phyloP scores from a whole-genome alignment of 2,797 vertebrate genomes.

The Phataginus tetradactyla region DNA sequence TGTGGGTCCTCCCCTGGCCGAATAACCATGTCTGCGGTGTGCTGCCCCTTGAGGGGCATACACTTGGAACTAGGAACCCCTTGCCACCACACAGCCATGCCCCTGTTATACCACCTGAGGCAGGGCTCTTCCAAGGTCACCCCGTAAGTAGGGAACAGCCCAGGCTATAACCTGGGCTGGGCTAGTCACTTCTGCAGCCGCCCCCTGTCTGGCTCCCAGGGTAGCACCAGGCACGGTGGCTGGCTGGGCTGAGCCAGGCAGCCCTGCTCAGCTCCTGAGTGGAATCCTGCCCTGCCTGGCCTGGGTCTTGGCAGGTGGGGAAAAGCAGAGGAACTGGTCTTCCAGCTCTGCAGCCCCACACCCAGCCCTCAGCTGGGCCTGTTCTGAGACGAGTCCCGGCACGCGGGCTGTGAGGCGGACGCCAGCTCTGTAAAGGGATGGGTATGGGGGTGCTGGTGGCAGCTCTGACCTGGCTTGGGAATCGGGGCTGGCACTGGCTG shows the following conservation, averaged over 20 bases:
- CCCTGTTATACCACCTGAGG: not conserved
- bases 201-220: not conserved
- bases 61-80: not conserved
- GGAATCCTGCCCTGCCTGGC: not conserved
- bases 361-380: conserved; percentile 45
- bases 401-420: not conserved
- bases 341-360: not conserved
- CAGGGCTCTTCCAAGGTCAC: not conserved
- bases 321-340: conserved; percentile 64
- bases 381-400: conserved; percentile 49
- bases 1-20: accelerated
- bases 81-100: not conserved
- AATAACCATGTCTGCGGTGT: accelerated
- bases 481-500: not conserved
- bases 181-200: not conserved
- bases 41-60: not conserved
- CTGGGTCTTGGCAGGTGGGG: not conserved
- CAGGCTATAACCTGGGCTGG: accelerated
- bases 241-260: not conserved
- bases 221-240: not conserved
- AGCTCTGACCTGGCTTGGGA: not conserved
- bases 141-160: not conserved
- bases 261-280: not conserved
- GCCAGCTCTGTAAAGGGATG: not conserved
- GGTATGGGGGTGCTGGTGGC: not conserved